phyloP scores from a whole-genome alignment of 1,140 invertebrate species.

The Ctenoplectra terminalis region DNA sequence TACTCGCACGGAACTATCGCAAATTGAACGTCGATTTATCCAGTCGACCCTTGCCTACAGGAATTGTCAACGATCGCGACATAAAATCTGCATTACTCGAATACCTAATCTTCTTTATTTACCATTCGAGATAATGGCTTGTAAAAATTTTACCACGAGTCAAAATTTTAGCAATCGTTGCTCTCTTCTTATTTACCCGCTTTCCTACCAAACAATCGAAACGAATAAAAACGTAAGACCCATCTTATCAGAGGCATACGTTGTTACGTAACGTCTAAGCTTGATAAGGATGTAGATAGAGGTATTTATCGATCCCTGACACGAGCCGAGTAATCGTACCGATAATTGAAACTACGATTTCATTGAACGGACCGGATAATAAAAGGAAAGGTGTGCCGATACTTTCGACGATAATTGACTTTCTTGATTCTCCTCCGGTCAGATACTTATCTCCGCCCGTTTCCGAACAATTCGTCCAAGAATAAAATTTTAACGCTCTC shows the following conservation, averaged over 20 bases:
- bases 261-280: conserved; percentile 39
- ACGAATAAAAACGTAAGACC: not conserved
- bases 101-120: conserved; percentile 3
- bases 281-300: conserved; percentile 42
- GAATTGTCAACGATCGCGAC: not conserved
- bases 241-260: conserved; percentile 24
- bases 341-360: conserved; percentile 48
- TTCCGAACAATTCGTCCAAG: not conserved
- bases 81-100: not conserved
- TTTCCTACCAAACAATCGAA: not conserved
- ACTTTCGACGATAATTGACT: conserved; percentile 32
- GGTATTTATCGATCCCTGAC: conserved; percentile 42
- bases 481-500: no score
- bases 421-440: conserved; percentile 5
- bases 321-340: conserved; percentile 27
- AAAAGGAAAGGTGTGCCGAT: conserved; percentile 23
- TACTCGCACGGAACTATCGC: not conserved
- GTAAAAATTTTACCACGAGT: not conserved
- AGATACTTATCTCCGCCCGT: not conserved
- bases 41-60: no score
- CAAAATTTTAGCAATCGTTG: not conserved
- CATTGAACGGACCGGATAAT: conserved; percentile 19
- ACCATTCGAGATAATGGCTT: not conserved
- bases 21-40: conserved; percentile 19
- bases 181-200: not conserved